A percentile compares a stretch with the other conserved stretches of the same genome.
Conservation (phyloP, 1,140 invertebrate genomes). For the Epicauta chinensis region DNA sequence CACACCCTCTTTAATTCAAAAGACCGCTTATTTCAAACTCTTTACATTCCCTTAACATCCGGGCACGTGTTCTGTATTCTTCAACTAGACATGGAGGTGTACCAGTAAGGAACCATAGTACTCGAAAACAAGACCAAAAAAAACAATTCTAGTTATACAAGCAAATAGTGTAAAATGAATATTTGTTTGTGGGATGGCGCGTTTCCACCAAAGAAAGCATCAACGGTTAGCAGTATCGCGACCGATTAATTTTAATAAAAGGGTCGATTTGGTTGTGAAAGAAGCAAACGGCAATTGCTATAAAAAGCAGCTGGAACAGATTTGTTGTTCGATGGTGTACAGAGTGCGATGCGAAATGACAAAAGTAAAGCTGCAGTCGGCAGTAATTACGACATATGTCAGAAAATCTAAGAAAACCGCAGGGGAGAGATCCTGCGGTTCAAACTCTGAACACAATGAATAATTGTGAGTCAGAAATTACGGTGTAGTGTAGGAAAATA, state of each 20-base stretch:
- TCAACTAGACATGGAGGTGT: slow-evolving; percentile 2
- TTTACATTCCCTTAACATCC: slow-evolving; percentile 15
- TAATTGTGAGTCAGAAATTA: slow-evolving; percentile 24
- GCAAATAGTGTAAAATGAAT: no score
- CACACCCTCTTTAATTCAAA: slow-evolving; percentile 16
- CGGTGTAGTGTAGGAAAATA: slow-evolving; percentile 13
- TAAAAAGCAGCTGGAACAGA: slow-evolving; percentile 16
- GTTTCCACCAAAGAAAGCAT: no score
- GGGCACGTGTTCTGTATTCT: slow-evolving; percentile 14
- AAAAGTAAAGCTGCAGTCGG: slow-evolving; percentile 15
- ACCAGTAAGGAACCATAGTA: slow-evolving; percentile 9
- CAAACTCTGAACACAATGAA: slow-evolving; percentile 17
- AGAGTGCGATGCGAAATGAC: slow-evolving; percentile 11
- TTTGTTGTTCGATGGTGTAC: background rate
- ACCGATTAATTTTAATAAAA: no score
- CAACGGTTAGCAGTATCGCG: no score
- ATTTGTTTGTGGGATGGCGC: no score
- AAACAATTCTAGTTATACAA: no score
- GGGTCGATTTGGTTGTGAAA: no score
- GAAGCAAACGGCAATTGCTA: slow-evolving; percentile 5
- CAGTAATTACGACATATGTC: slow-evolving; percentile 28
- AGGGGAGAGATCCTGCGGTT: slow-evolving; percentile 25
- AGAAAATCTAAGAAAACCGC: slow-evolving; percentile 27
- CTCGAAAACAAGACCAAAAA: slow-evolving; percentile 2
- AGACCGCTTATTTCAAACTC: slow-evolving; percentile 9